These are phyloP conservation scores for Mycogona germanica DNA, from an alignment of 2,888 invertebrate species.

Conservation along the genomic window DNA sequence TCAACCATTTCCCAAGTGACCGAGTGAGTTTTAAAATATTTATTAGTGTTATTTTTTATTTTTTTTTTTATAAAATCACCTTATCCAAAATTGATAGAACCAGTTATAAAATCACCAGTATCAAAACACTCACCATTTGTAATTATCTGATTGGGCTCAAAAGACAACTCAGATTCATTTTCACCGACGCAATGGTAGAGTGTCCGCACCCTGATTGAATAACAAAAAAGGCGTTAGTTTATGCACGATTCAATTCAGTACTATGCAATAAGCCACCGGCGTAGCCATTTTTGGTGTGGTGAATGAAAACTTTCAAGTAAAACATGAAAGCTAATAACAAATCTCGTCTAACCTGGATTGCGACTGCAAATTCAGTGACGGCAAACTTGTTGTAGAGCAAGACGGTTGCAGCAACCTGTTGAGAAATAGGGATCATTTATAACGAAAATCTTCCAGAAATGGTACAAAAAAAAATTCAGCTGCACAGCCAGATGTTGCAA, in stretches of 20 bases:
- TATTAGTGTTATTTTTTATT: too few relatives aligned
- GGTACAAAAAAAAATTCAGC: not conserved
- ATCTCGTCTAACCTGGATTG: too few relatives aligned
- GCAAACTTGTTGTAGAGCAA: conserved; percentile 9
- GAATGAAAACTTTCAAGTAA: too few relatives aligned
- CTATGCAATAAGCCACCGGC: too few relatives aligned
- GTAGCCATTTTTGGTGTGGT: too few relatives aligned
- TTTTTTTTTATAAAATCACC: too few relatives aligned
- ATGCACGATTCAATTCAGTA: not conserved
- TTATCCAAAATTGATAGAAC: not conserved
- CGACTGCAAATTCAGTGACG: too few relatives aligned
- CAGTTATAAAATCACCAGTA: conserved; percentile 14
- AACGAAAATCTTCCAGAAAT: too few relatives aligned
- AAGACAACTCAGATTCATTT: conserved; percentile 91
- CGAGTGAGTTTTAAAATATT: too few relatives aligned
- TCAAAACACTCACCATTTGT: conserved; percentile 64
- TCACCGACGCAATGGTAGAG: conserved; percentile 93
- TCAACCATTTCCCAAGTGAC: too few relatives aligned
- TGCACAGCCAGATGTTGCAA: not conserved
- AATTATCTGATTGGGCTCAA: conserved; percentile 97
- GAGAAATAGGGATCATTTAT: not conserved
- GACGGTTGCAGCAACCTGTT: conserved; percentile 9
- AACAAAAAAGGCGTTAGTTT: too few relatives aligned
- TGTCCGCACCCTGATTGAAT: conserved; percentile 87
- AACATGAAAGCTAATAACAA: not conserved